These are phyloP conservation scores for Cryptotis parvus DNA, from an alignment of 2,113 vertebrate genomes.

Conservation along the genomic window DNA sequence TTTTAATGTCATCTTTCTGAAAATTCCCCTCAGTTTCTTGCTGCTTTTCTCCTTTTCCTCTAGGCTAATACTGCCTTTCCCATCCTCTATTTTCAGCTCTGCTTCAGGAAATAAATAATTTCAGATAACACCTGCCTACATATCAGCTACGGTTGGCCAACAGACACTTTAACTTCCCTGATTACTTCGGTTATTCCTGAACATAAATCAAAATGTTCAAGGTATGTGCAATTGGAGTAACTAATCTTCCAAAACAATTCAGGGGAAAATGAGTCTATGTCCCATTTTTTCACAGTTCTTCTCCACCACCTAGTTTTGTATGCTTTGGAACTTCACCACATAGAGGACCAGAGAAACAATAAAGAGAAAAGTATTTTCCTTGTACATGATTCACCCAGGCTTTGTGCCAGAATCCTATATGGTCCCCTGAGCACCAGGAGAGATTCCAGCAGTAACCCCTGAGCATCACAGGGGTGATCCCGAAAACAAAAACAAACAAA, in stretches of 20 bases:
- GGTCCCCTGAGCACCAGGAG: no score
- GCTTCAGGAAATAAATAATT: neutral
- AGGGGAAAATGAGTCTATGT: neutral
- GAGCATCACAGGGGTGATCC: no score
- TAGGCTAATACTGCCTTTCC: neutral
- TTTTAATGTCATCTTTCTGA: neutral
- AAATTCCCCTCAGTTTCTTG: neutral
- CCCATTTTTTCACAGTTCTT: neutral
- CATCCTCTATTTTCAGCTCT: neutral
- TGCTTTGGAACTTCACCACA: neutral
- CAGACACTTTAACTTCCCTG: no score
- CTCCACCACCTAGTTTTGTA: neutral
- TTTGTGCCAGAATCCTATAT: no score
- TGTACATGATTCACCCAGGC: no score
- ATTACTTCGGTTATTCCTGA: constrained; percentile 9
- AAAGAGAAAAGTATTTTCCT: neutral
- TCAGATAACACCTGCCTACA: neutral
- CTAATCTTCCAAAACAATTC: neutral
- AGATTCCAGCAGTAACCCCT: no score
- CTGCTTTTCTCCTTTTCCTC: neutral
- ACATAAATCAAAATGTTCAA: constrained; percentile 32
- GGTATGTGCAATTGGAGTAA: no score
- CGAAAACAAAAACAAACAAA: no score
- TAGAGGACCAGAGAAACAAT: neutral
- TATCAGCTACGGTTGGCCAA: neutral